Evolutionary conservation across 2,113 vertebrate species (phyloP), one percentile per base, ranked within the genome.

Genomic region (Sporophila hypoxantha): DNA sequence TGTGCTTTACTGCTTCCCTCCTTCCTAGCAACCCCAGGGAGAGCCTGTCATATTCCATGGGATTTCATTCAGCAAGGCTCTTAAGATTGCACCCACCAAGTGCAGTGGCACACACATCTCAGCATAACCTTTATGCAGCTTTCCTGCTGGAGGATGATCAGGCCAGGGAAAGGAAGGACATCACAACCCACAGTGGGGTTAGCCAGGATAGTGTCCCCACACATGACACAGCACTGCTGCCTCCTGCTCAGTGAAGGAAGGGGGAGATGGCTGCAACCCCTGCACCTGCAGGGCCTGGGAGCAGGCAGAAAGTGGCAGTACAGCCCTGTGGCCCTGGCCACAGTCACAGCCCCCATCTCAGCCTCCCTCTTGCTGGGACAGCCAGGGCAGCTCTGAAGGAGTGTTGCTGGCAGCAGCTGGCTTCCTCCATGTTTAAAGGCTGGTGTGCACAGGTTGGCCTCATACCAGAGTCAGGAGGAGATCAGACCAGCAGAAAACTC

Each of bases 1-100:
- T 81, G 85, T 50, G 46, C 62, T 91, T 83, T 67, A 66, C 47
- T 84, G 70, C 91, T 88, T 92, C 59, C 62, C 50, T 87, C 50
- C 59, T 68, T 92, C 80, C 67, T 37, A 83, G 84, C 70, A 89
- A 62, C 47, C 20, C 62, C 59, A 36, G 50, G 55, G 69, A 75
- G 39, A 83, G 36, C 67, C 50, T 78, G 67, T 56, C 39, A 55
- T 66, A 55, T 69, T 94, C 7, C 0, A 12, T 17, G 39, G 42
- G 34, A 27, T 71, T 89, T 79, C 60, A 56, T 62, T 80, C 89
- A 93, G 83, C 83, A 85, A 52, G 77, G 46, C 27, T 16, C 52
- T 88, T 62, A 30, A 74, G 27, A 26, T 17, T 70, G 32, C 41
- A 55, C 34, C 79, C 80, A 64, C 53, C 66, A 46, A 49, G 57